Base-by-base conservation (phyloP, 2,888 invertebrate genomes). In the Eilema sororculum region DNA sequence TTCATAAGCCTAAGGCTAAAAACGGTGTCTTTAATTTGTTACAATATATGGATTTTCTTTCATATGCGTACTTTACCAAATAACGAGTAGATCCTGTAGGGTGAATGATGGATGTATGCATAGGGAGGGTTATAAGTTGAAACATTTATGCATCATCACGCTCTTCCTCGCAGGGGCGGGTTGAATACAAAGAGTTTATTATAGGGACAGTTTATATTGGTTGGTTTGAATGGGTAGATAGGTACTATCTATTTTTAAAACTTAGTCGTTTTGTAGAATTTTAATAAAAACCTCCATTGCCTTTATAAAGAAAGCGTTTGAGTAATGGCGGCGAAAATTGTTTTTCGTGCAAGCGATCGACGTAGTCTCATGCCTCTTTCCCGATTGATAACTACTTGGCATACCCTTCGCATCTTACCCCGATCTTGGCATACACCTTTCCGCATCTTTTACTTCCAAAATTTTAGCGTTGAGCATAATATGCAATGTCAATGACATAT, bases 81-180 rank as follows among this genome's bases (percentile, higher is more conserved):
- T 72, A 65, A 70, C 67, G 28, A 59, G 30, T 22, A 59, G 37
- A 67, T 63, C 65, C 59, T 25, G 6, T 8, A 62, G 69, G 73
- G 73, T 13, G 41, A 16, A 41, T 41, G 13, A 3, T 41, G 68
- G 65, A 10, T 37, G 20, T 37, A 37, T 41, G 62, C 10, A 67
- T 69, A 69, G 16, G 24, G 20, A 46, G 6, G 56, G 70, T 37
- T 69, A 67, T 77, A 72, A 75, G 69, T 63, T 37, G 41, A 33
- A 60, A 57, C 69, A 67, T 77, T 78, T 81, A 78, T 81, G 81
- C 79, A 79, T 65, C 69, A 77, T 81, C 81, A 81, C 75, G 76
- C 68, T 61, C 59, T 61, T 60, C 61, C 63, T 61, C 16, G 28
- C 37, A 69, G 66, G 76, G 79, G 72, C 63, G 72, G 62, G 64